phyloP scores from a whole-genome alignment of 2,888 invertebrate species.

The Xanthia icteritia region DNA sequence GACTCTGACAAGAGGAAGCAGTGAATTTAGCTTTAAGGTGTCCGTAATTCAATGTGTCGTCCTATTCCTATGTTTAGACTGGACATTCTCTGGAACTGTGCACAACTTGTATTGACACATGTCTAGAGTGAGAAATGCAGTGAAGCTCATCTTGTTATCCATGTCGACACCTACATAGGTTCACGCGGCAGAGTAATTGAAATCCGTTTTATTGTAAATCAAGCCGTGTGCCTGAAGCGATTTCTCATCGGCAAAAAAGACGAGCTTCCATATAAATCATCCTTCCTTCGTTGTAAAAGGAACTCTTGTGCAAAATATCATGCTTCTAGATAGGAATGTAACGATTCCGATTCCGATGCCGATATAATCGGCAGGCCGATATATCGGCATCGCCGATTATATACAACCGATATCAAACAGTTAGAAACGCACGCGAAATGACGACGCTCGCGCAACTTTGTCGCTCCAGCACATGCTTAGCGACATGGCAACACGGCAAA shows the following conservation, averaged over 20 bases:
- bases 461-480: too few species aligned
- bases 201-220: neutral
- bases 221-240: neutral
- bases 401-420: too few species aligned
- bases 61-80: slow-evolving; percentile 41
- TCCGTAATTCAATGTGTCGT: slow-evolving; percentile 31
- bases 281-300: neutral
- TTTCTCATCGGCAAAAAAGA: neutral
- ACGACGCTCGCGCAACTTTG: too few species aligned
- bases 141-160: slow-evolving; percentile 4
- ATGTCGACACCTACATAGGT: neutral
- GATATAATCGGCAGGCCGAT: too few species aligned
- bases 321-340: too few species aligned
- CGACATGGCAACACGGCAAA: too few species aligned
- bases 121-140: neutral
- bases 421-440: too few species aligned
- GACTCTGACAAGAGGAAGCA: slow-evolving; percentile 19
- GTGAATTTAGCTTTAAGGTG: slow-evolving; percentile 30
- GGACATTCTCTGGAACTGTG: slow-evolving; percentile 12
- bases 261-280: neutral
- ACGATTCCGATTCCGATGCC: too few species aligned
- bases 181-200: neutral
- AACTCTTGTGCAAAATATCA: neutral
- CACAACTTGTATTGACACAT: slow-evolving; percentile 11
- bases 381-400: too few species aligned